phyloP scores from a whole-genome alignment of 1,140 invertebrate genomes.

The Bombus terrestris region DNA sequence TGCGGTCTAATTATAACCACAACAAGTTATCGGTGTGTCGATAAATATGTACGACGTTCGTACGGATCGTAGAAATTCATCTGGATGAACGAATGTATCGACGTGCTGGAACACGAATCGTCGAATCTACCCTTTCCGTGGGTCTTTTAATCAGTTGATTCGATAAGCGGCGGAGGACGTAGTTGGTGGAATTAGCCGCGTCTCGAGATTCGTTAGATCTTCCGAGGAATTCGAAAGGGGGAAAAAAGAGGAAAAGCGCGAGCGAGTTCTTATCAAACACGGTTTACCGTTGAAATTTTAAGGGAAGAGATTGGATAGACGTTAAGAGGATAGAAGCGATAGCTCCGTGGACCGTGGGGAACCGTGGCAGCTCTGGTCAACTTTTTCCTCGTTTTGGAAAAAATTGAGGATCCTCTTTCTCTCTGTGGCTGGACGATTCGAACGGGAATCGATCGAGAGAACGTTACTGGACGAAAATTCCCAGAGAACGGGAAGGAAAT shows the following conservation, averaged over 20 bases:
- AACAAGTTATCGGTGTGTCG: too few relatives aligned
- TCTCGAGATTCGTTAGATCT: not conserved
- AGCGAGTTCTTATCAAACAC: conserved; percentile 8
- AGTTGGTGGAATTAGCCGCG: not conserved
- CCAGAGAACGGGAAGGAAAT: not conserved
- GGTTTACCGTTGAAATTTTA: conserved; percentile 23
- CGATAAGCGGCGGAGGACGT: not conserved
- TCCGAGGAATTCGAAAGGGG: not conserved
- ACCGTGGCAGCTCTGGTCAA: not conserved
- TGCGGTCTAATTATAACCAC: fast-evolving
- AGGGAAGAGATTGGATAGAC: conserved; percentile 42
- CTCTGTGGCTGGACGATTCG: too few relatives aligned
- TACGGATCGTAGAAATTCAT: too few relatives aligned
- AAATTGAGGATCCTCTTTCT: not conserved
- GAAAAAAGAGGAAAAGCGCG: not conserved
- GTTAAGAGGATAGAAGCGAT: conserved; percentile 41
- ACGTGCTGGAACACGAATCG: not conserved
- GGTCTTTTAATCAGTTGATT: not conserved
- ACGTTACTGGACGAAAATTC: not conserved
- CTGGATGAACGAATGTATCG: too few relatives aligned
- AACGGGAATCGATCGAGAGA: too few relatives aligned
- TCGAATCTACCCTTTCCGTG: not conserved
- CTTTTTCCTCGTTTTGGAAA: not conserved
- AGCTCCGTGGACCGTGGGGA: conserved; percentile 32
- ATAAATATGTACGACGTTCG: too few relatives aligned